These are phyloP conservation scores for Autographa gamma DNA, from an alignment of 2,888 invertebrate genomes.

Conservation along the genomic window DNA sequence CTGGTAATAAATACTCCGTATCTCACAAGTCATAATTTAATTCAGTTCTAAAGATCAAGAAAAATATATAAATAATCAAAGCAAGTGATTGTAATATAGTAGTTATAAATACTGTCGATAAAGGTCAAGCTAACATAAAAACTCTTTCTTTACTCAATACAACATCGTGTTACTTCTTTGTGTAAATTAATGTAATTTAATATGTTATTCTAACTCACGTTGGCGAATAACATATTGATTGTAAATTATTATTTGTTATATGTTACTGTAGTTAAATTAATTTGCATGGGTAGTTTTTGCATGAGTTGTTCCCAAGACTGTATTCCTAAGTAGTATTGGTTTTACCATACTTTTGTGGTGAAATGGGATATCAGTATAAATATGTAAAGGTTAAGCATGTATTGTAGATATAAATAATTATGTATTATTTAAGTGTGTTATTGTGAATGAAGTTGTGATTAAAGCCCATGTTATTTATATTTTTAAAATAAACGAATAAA, in stretches of 20 bases:
- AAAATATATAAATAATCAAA: slow-evolving; percentile 7
- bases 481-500: slow-evolving; percentile 80
- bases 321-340: slow-evolving; percentile 51
- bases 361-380: slow-evolving; percentile 42
- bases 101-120: slow-evolving; percentile 30
- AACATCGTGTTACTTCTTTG: slow-evolving; percentile 49
- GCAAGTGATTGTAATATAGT: slow-evolving; percentile 22
- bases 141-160: slow-evolving; percentile 1
- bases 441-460: slow-evolving; percentile 77
- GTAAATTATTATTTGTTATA: slow-evolving; percentile 76
- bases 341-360: slow-evolving; percentile 26
- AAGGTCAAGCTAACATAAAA: slow-evolving; percentile 33
- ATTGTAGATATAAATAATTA: slow-evolving; percentile 27
- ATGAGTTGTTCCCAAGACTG: slow-evolving; percentile 68
- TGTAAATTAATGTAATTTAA: slow-evolving; percentile 54
- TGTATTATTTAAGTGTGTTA: slow-evolving; percentile 62
- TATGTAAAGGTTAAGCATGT: slow-evolving; percentile 36
- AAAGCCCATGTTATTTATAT: slow-evolving; percentile 79
- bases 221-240: slow-evolving; percentile 67
- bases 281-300: slow-evolving; percentile 79
- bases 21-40: background rate
- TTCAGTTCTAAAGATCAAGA: background rate
- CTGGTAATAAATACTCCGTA: too few relatives aligned
- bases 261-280: slow-evolving; percentile 67
- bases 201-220: slow-evolving; percentile 64